phyloP scores from a whole-genome alignment of 2,888 invertebrate species.

The Drosophila trichaetosa region DNA sequence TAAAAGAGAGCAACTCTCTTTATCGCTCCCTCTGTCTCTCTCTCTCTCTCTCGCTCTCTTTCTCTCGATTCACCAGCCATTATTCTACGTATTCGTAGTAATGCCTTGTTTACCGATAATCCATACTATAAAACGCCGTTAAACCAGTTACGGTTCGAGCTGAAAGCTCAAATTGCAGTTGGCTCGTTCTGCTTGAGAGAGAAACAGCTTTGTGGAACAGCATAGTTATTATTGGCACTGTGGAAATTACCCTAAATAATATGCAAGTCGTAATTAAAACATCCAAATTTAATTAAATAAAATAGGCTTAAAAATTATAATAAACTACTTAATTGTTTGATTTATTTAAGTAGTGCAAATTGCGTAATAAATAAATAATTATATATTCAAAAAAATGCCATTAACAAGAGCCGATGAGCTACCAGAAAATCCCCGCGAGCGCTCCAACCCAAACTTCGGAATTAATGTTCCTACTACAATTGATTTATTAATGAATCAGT shows the following conservation, averaged over 20 bases:
- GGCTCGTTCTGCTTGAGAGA: not conserved
- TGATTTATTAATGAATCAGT: not conserved
- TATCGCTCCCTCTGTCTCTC: too few species aligned
- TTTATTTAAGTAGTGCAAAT: not conserved
- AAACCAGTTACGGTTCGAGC: slow-evolving; percentile 13
- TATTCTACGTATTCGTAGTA: not conserved
- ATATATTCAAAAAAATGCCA: slow-evolving; percentile 67
- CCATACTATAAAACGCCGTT: not conserved
- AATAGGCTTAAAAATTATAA: not conserved
- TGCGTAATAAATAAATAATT: not conserved
- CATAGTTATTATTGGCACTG: not conserved
- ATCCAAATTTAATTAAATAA: not conserved
- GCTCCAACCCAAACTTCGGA: slow-evolving; percentile 87
- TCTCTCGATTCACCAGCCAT: too few species aligned
- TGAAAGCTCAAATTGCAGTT: not conserved
- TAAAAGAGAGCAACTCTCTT: not conserved
- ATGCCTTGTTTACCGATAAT: not conserved
- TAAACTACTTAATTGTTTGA: not conserved
- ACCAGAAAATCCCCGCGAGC: slow-evolving; percentile 86
- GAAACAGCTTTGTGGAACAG: not conserved
- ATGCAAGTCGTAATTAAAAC: not conserved
- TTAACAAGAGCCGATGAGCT: slow-evolving; percentile 84
- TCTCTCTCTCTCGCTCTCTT: too few species aligned
- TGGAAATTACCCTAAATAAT: not conserved
- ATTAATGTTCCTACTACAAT: slow-evolving; percentile 86